Evolutionary conservation across 2,888 invertebrate genomes (phyloP), one percentile per base, ranked within the genome.

Genomic region (Amphipyra berbera): DNA sequence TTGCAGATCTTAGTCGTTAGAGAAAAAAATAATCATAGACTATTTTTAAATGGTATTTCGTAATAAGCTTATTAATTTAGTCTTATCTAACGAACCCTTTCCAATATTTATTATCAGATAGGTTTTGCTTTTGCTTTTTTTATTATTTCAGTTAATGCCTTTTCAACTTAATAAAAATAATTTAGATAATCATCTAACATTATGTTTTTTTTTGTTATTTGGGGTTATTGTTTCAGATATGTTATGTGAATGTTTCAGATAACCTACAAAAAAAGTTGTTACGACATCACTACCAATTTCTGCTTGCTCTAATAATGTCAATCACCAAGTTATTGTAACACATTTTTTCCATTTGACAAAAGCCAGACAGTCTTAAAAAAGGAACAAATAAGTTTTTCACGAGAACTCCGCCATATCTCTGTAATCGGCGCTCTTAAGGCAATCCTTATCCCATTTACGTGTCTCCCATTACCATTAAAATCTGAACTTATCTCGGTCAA

Each of bases 381-480:
- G 45, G 56, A 64, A 65, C 52, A 45, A 61, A 60, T 52, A 62
- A 33, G 21, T 57, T 68, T 71, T 73, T 76, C 58, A 61, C 68
- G 44, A 70, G 63, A 65, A 54, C 59, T 54, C 48, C 52, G 45
- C 72, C 53, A 64, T 78, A 81, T 82, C 82, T 72, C 62, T 42
- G 72, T 78, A 82, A 82, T 82, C 79, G 73, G 48, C 55, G 50
- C 72, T 69, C 73, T 77, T 73, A 77, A 78, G 72, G 77, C 73
- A 78, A 83, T 79, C 71, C 74, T 77, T 80, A 77, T 82, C 76
- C 80, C 79, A 80, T 84, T 80, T 75, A 79, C 60, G 78, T 73
- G 78, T 76, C 73, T 76, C 75, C 85, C 85, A 87, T 88, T 88
- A 87, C 80, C 86, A 84, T 88, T 88, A 81, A 87, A 85, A 85